Conservation (phyloP, 2,888 invertebrate species). For the Malachius bipustulatus region DNA sequence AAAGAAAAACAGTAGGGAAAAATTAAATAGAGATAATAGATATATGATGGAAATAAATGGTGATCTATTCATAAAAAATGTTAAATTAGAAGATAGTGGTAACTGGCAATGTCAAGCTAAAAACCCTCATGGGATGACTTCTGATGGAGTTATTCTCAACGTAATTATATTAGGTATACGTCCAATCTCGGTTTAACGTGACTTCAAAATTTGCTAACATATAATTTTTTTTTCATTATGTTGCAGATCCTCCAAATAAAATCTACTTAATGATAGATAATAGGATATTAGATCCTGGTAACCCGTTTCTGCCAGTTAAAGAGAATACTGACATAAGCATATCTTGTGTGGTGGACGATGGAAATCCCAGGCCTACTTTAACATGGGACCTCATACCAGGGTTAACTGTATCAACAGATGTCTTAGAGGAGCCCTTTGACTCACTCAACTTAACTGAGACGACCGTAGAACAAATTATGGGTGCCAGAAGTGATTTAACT, state of each 20-base stretch:
- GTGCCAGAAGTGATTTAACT: conserved; percentile 51
- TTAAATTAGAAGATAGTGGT: too few species aligned
- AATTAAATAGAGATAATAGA: too few species aligned
- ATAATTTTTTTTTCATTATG: too few species aligned
- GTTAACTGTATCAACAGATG: conserved; percentile 45
- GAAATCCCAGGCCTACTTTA: conserved; percentile 54
- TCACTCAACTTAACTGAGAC: conserved; percentile 39
- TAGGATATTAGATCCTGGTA: conserved; percentile 70
- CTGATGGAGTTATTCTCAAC: too few species aligned
- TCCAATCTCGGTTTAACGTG: too few species aligned
- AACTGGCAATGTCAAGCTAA: too few species aligned
- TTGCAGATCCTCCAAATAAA: conserved; percentile 69
- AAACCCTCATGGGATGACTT: too few species aligned
- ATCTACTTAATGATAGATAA: conserved; percentile 82
- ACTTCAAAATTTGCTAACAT: too few species aligned
- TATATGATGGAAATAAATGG: too few species aligned
- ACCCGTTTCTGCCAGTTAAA: conserved; percentile 76
- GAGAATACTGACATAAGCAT: conserved; percentile 74
- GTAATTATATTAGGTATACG: too few species aligned
- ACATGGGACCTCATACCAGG: conserved; percentile 54
- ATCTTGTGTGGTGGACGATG: conserved; percentile 78
- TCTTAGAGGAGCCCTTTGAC: conserved; percentile 44
- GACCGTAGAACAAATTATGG: conserved; percentile 32
- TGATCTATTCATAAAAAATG: too few species aligned
- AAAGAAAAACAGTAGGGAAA: too few species aligned